Evolutionary conservation across 2,888 invertebrate species (phyloP).

Genomic region (Hemithea aestivaria): DNA sequence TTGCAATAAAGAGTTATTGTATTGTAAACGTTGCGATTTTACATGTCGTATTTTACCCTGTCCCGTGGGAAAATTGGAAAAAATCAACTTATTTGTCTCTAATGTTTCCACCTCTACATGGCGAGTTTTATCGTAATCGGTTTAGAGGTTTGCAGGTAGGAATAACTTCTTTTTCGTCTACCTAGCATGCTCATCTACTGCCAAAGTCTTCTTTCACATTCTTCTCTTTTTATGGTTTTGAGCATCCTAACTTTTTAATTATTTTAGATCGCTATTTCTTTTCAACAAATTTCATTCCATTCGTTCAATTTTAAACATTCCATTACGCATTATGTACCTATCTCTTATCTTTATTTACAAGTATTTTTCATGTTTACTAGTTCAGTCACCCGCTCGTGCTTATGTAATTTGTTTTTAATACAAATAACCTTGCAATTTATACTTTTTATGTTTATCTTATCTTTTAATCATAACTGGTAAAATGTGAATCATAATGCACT

Average conservation of each 20-base stretch:
- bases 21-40: too few species aligned
- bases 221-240: too few species aligned
- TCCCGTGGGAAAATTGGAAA: too few species aligned
- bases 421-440: not conserved
- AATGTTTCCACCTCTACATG: too few species aligned
- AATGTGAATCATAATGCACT: slow-evolving; percentile 7
- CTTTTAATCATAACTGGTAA: not conserved
- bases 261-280: not conserved
- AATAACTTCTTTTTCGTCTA: too few species aligned
- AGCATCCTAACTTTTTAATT: too few species aligned
- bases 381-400: slow-evolving; percentile 4
- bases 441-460: slow-evolving; percentile 4
- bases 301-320: not conserved
- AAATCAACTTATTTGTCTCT: too few species aligned
- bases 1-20: too few species aligned
- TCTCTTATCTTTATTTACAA: slow-evolving; percentile 1
- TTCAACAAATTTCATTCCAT: not conserved
- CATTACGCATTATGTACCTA: slow-evolving; percentile 1
- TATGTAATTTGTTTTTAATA: not conserved
- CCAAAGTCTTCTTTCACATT: too few species aligned
- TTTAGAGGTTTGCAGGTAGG: too few species aligned
- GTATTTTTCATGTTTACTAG: slow-evolving; percentile 1
- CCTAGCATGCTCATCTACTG: too few species aligned
- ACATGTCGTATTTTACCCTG: too few species aligned
- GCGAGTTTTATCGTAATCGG: slow-evolving; percentile 1